Base-by-base conservation (phyloP, 2,113 vertebrate genomes). In the Passer domesticus region DNA sequence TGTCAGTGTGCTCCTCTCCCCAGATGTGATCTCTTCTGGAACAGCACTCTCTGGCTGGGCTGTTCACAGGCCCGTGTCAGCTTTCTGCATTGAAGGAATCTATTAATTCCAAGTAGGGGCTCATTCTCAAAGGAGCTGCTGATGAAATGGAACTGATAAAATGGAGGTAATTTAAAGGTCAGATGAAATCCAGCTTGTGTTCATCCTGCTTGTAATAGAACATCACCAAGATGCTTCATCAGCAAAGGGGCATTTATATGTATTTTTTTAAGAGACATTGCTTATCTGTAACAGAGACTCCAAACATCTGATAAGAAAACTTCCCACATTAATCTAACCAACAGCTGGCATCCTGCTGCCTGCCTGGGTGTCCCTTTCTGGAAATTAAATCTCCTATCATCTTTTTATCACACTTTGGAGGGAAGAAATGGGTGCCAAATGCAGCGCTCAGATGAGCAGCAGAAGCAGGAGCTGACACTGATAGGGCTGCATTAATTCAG, bases 111-210 rank as follows among this genome's bases (percentile, higher is more conserved):
- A 87, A 74, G 81, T 62, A 15, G 66, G 35, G 43, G 21, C 50
- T 91, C 78, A 31, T 82, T 91, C 92, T 95, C 73, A 86, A 90
- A 92, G 95, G 66, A 95, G 67, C 84, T 87, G 68, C 78, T 90
- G 89, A 96, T 95, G 92, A 92, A 94, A 93, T 82, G 79, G n/a
- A 39, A 50, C 74, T 5, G 59, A 96, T 97, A 96, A 96, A 93
- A 89, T 16, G 27, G 62, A 97, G 70, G 89, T 91, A 95, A 96
- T 97, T 92, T 97, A 96, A 97, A 97, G 96, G 97, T 97, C 97
- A 97, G 82, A 87, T 68, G 82, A 94, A 96, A 95, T 52, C 74
- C 90, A 64, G 41, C 67, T 95, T 31, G 2, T 78, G 91, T 84
- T 96, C 89, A 15, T 92, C 93, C 88, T 87, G 46, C 55, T 95